Evolutionary conservation across 2,888 invertebrate genomes (phyloP).

Genomic region (Oligia latruncula): DNA sequence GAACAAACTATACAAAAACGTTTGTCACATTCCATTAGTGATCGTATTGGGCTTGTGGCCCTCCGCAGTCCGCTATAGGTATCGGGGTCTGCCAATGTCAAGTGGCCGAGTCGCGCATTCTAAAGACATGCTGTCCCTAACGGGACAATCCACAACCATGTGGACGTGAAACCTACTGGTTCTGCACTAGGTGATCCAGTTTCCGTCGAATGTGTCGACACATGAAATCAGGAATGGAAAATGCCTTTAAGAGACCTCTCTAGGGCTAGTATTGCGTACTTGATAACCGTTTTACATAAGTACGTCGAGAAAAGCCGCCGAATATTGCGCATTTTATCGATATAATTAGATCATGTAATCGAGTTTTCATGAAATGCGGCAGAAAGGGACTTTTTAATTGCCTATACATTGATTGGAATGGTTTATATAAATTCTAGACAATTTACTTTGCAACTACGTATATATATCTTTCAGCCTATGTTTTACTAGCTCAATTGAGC

Average conservation of each 20-base stretch:
- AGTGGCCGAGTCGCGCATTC: constrained; percentile 61
- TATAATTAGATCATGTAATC: constrained; percentile 32
- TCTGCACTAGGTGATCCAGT: constrained; percentile 61
- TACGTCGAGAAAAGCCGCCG: constrained; percentile 19
- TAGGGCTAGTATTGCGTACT: constrained; percentile 28
- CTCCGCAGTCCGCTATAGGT: constrained; percentile 11
- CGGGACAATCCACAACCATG: constrained; percentile 56
- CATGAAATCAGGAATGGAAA: constrained; percentile 50
- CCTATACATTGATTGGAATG: not conserved
- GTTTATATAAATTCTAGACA: not conserved
- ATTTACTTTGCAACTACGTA: too few relatives aligned
- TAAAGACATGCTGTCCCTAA: constrained; percentile 56
- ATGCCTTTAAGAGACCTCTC: constrained; percentile 37
- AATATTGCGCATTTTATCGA: constrained; percentile 40
- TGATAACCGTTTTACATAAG: constrained; percentile 27
- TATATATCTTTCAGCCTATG: not conserved
- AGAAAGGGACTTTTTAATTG: not conserved
- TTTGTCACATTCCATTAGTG: constrained; percentile 64
- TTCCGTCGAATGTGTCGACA: constrained; percentile 51
- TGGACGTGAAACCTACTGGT: constrained; percentile 56
- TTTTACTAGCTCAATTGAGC: constrained; percentile 3
- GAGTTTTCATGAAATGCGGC: not conserved
- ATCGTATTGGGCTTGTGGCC: constrained; percentile 35
- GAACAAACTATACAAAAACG: constrained; percentile 55
- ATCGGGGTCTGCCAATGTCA: constrained; percentile 67